These are phyloP conservation scores for Carduelis carduelis DNA, from an alignment of 2,797 vertebrate genomes.

Conservation along the genomic window DNA sequence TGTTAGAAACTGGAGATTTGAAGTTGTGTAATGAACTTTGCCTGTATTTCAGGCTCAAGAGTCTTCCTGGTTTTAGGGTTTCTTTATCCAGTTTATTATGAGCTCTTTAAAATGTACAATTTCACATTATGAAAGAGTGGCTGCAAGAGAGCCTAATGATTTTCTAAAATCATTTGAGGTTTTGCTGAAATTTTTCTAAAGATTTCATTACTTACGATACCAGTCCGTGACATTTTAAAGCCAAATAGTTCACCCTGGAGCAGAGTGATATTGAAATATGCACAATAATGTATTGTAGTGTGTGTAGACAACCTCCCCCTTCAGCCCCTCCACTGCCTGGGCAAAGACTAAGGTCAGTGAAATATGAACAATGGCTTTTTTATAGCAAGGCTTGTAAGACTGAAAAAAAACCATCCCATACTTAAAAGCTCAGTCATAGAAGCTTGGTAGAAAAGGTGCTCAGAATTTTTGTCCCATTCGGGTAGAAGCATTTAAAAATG, in stretches of 20 bases:
- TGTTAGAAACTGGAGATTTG: background rate
- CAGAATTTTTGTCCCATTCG: background rate
- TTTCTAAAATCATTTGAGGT: background rate
- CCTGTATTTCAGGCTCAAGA: background rate
- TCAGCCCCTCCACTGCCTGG: background rate
- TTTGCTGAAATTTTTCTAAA: background rate
- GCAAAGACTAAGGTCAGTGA: constrained; percentile 10
- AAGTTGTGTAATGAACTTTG: background rate
- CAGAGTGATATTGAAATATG: background rate
- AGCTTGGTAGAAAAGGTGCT: background rate
- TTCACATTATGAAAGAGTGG: background rate
- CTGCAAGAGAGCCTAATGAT: background rate
- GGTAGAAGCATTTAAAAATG: background rate
- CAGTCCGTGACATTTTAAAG: background rate
- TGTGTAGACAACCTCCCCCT: background rate
- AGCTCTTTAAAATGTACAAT: background rate
- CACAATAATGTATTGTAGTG: background rate
- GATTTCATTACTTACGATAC: background rate
- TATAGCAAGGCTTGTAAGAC: background rate
- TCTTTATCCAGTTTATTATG: background rate
- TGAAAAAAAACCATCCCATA: background rate
- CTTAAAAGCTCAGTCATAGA: background rate
- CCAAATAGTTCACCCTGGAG: background rate
- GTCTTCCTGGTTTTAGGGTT: background rate
- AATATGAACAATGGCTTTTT: constrained; percentile 22